Evolutionary conservation across 1,140 invertebrate species (phyloP).

Genomic region (Atta texana): DNA sequence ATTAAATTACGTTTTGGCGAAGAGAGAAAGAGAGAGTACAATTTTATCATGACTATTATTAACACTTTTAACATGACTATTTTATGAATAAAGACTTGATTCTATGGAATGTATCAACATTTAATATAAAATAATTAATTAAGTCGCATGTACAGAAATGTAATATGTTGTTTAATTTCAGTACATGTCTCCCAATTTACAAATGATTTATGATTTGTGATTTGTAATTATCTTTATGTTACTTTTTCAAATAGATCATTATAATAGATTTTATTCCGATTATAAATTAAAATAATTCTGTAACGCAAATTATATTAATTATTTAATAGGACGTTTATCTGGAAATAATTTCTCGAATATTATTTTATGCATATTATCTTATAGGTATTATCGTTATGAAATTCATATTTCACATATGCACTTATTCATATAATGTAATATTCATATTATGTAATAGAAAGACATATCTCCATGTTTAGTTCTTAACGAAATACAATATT

Average conservation of each 20-base stretch:
- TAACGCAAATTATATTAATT: conserved; percentile 27
- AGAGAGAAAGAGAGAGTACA: conserved; percentile 18
- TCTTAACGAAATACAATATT: conserved; percentile 22
- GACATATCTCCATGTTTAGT: conserved; percentile 27
- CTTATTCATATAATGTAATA: neutral
- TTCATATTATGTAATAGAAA: conserved; percentile 14
- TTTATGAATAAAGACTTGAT: conserved; percentile 39
- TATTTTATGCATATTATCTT: neutral
- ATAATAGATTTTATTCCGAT: conserved; percentile 17
- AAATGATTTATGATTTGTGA: neutral
- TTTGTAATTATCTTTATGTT: conserved; percentile 18
- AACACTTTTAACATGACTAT: conserved; percentile 48
- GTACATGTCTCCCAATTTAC: conserved; percentile 23
- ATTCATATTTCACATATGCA: neutral
- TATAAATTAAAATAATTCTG: conserved; percentile 26
- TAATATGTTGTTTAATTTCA: conserved; percentile 40
- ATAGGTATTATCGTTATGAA: neutral
- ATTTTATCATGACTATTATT: conserved; percentile 19
- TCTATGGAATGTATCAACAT: conserved; percentile 7
- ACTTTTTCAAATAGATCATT: conserved; percentile 4
- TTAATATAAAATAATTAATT: conserved; percentile 7
- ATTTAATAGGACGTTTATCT: conserved; percentile 22
- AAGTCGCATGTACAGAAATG: conserved; percentile 25
- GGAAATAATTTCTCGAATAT: conserved; percentile 13
- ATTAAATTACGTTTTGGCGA: neutral